Conservation (phyloP, 2,113 vertebrate species). For the Shinisaurus crocodilurus region DNA sequence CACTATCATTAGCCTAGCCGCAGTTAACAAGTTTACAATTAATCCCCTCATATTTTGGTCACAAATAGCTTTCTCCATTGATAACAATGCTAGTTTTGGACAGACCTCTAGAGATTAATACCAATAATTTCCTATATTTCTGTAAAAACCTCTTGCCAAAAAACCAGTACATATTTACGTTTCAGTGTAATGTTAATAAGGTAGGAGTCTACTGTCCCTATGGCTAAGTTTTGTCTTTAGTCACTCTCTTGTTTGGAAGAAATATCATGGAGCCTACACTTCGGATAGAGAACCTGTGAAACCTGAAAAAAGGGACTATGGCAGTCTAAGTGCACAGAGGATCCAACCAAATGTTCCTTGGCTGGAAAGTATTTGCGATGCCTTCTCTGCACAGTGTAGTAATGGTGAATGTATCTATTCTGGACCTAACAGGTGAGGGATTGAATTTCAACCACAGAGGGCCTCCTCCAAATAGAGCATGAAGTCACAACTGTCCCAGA, state of each 20-base stretch:
- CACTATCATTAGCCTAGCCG: too few relatives aligned
- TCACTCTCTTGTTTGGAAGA: constrained; percentile 47
- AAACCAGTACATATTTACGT: too few relatives aligned
- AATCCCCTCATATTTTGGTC: too few relatives aligned
- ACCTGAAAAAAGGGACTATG: background rate
- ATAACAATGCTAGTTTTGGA: too few relatives aligned
- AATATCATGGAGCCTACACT: constrained; percentile 32
- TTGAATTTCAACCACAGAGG: constrained; percentile 36
- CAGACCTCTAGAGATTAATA: too few relatives aligned
- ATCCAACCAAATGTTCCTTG: constrained; percentile 22
- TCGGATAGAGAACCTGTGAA: constrained; percentile 26
- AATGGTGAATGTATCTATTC: constrained; percentile 43
- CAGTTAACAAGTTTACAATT: too few relatives aligned
- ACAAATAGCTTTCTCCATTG: too few relatives aligned
- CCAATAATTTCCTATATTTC: too few relatives aligned
- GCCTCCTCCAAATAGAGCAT: constrained; percentile 1
- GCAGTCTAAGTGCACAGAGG: constrained; percentile 12
- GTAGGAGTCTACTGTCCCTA: background rate
- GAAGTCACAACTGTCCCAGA: constrained; percentile 32
- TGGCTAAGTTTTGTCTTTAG: constrained; percentile 34
- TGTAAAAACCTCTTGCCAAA: too few relatives aligned
- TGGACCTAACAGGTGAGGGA: constrained; percentile 52
- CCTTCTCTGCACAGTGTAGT: constrained; percentile 14
- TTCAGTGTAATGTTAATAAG: constrained; percentile 40
- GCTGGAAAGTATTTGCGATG: constrained; percentile 33